These are phyloP conservation scores for Ephydatia muelleri DNA, from an alignment of 37 sponge, comb jelly and placozoan genomes.

Conservation along the genomic window DNA sequence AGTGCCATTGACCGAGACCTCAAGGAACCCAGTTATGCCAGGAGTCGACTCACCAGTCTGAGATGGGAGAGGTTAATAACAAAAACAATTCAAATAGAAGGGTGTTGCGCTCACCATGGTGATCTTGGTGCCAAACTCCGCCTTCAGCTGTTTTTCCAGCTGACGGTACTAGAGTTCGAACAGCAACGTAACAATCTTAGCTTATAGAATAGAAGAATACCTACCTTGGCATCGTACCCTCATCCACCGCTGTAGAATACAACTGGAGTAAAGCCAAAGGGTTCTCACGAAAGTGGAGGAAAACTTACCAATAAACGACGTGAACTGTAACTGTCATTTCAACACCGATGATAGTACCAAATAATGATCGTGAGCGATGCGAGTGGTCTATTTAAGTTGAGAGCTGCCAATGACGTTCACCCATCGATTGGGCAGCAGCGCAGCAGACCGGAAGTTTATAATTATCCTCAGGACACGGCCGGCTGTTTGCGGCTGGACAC, in stretches of 20 bases:
- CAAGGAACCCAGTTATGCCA: conserved; percentile 75
- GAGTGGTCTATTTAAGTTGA: too few species aligned
- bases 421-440: too few species aligned
- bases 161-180: not conserved
- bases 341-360: too few species aligned
- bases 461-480: too few species aligned
- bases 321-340: conserved; percentile 21
- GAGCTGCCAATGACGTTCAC: too few species aligned
- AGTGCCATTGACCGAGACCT: conserved; percentile 62
- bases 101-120: not conserved
- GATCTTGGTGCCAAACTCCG: not conserved
- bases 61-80: not conserved
- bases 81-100: not conserved
- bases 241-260: conserved; percentile 76
- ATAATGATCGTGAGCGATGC: too few species aligned
- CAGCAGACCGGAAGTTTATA: too few species aligned
- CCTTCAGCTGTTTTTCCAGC: not conserved
- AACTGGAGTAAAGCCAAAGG: not conserved
- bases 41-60: conserved; percentile 37
- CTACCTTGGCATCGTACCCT: conserved; percentile 79
- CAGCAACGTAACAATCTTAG: too few species aligned
- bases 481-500: too few species aligned
- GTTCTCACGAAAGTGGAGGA: not conserved
- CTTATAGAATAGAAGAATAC: not conserved
- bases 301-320: conserved; percentile 16